These are phyloP conservation scores for Triplophysa siluroides DNA, from an alignment of 2,113 vertebrate genomes.

Conservation along the genomic window DNA sequence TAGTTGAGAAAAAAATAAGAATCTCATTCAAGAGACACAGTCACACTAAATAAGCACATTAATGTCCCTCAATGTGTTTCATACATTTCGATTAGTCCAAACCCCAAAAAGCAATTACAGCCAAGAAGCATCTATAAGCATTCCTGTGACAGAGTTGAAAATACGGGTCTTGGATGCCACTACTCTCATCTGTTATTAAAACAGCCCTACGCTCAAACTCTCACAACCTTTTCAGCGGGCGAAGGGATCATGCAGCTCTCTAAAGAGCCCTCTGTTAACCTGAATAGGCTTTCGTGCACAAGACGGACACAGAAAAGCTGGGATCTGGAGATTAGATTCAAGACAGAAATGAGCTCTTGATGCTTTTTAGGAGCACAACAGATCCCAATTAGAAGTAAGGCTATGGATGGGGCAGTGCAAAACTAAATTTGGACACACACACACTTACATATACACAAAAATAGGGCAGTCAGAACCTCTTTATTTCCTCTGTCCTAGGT, in stretches of 20 bases:
- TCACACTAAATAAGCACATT: background rate
- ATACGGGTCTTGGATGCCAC: conserved; percentile 13
- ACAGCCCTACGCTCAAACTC: background rate
- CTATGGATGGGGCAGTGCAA: background rate
- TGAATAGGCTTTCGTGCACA: conserved; percentile 23
- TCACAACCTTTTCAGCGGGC: background rate
- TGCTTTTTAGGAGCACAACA: conserved; percentile 33
- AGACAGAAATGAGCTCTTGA: conserved; percentile 41
- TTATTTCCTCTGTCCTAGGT: background rate
- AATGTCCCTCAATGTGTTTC: conserved; percentile 1
- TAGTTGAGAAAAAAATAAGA: background rate
- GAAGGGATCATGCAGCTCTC: conserved; percentile 3
- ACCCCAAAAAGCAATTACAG: conserved; percentile 18
- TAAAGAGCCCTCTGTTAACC: conserved; percentile 33
- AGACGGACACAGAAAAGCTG: conserved; percentile 21
- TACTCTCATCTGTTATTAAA: conserved; percentile 24
- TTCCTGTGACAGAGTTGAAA: background rate
- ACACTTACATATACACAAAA: background rate
- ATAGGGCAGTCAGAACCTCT: background rate
- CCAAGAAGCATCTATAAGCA: background rate
- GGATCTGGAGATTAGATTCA: conserved; percentile 24
- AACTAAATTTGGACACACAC: background rate
- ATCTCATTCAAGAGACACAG: background rate
- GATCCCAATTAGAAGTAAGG: conserved; percentile 29
- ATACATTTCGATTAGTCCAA: conserved; percentile 1